phyloP scores from a whole-genome alignment of 2,888 invertebrate genomes.

The Eurois occulta region DNA sequence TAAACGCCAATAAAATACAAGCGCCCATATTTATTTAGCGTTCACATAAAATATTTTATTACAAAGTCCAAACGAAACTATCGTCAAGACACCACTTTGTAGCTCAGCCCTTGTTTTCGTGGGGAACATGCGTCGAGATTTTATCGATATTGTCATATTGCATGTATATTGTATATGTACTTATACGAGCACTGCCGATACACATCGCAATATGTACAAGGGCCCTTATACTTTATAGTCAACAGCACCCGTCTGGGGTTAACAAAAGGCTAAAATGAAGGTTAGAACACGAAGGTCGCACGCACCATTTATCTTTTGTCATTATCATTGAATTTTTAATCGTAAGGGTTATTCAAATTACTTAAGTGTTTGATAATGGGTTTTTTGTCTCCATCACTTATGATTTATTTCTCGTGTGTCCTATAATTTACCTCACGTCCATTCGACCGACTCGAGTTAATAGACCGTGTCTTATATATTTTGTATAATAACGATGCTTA shows the following conservation, averaged over 20 bases:
- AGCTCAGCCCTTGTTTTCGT: slow-evolving; percentile 60
- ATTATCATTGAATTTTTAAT: slow-evolving; percentile 56
- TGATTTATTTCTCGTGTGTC: slow-evolving; percentile 21
- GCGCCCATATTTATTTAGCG: slow-evolving; percentile 59
- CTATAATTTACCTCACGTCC: slow-evolving; percentile 28
- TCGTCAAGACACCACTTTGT: slow-evolving; percentile 62
- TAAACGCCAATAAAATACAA: slow-evolving; percentile 64
- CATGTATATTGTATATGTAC: slow-evolving; percentile 51
- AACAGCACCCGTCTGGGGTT: slow-evolving; percentile 42
- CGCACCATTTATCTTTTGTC: slow-evolving; percentile 53
- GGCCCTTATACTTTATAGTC: slow-evolving; percentile 50
- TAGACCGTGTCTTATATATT: slow-evolving; percentile 38
- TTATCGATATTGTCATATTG: slow-evolving; percentile 68
- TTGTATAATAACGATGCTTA: slow-evolving; percentile 51
- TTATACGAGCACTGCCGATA: slow-evolving; percentile 50
- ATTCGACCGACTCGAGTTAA: slow-evolving; percentile 44
- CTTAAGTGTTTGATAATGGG: slow-evolving; percentile 37
- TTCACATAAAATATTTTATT: slow-evolving; percentile 68
- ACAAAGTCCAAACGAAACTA: slow-evolving; percentile 60
- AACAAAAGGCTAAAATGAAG: slow-evolving; percentile 62
- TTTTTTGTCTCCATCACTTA: slow-evolving; percentile 34
- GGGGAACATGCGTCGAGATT: slow-evolving; percentile 55
- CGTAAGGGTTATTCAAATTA: slow-evolving; percentile 57
- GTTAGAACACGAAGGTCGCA: slow-evolving; percentile 56
- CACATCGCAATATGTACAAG: slow-evolving; percentile 55